A percentile compares a stretch with the other conserved stretches of the same genome.
phyloP scores from a whole-genome alignment of 2,888 invertebrate species.

The Drosophila vallismaia region DNA sequence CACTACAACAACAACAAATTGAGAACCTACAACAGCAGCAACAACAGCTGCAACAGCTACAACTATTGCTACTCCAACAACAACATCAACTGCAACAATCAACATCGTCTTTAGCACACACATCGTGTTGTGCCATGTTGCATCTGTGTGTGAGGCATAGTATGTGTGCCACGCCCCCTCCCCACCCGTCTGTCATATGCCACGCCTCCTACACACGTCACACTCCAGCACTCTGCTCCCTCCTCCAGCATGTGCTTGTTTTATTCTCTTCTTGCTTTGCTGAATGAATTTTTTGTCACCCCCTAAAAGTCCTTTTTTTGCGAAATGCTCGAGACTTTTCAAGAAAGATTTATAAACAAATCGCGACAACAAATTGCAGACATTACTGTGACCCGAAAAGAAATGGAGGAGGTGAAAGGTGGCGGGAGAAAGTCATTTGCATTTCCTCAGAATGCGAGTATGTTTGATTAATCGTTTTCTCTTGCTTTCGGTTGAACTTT shows the following conservation, averaged over 20 bases:
- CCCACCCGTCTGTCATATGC: background rate
- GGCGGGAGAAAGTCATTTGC: slow-evolving; percentile 22
- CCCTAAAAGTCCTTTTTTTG: background rate
- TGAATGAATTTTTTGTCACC: too few relatives aligned
- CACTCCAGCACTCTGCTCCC: too few relatives aligned
- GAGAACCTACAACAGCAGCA: slow-evolving; percentile 27
- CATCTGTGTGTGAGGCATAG: slow-evolving; percentile 83
- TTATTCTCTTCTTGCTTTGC: background rate
- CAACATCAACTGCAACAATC: slow-evolving; percentile 39
- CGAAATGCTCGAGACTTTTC: slow-evolving; percentile 7
- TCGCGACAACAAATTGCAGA: slow-evolving; percentile 36
- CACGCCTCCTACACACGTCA: slow-evolving; percentile 13
- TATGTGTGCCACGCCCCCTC: slow-evolving; percentile 78
- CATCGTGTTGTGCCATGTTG: slow-evolving; percentile 82
- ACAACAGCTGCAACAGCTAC: slow-evolving; percentile 34
- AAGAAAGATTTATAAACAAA: slow-evolving; percentile 31
- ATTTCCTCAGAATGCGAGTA: slow-evolving; percentile 20
- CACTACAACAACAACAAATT: slow-evolving; percentile 29
- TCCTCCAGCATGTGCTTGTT: slow-evolving; percentile 1
- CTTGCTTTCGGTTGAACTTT: slow-evolving; percentile 49
- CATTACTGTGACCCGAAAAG: slow-evolving; percentile 25
- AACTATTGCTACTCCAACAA: slow-evolving; percentile 25
- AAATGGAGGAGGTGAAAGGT: background rate
- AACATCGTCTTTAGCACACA: slow-evolving; percentile 48
- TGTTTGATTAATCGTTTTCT: slow-evolving; percentile 53